A percentile compares a stretch with the other conserved stretches of the same genome.
Conservation (phyloP, 2,113 vertebrate genomes). For the Nycticryphes semicollaris region DNA sequence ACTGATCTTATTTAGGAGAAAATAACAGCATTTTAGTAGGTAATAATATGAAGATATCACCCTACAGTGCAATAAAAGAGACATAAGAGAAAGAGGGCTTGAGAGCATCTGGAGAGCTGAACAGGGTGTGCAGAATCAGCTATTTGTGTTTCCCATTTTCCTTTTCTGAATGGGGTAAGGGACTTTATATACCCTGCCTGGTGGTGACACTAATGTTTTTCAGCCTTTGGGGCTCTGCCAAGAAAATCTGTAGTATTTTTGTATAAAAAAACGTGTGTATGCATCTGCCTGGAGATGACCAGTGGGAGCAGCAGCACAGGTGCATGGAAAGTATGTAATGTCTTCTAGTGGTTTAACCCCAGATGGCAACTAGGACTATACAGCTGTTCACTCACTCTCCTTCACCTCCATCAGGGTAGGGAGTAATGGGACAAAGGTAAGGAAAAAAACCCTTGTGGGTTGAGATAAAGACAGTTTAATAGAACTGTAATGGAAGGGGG, state of each 20-base stretch:
- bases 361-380: too few species aligned
- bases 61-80: too few species aligned
- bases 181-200: neutral
- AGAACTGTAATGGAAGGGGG: too few species aligned
- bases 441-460: too few species aligned
- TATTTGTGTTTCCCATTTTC: neutral
- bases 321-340: neutral
- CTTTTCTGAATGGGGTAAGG: neutral
- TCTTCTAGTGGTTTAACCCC: too few species aligned
- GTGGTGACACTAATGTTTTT: neutral
- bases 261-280: neutral
- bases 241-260: neutral
- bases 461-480: too few species aligned
- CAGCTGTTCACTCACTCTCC: too few species aligned
- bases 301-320: neutral
- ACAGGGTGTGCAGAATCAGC: neutral
- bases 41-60: neutral
- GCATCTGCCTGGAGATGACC: neutral
- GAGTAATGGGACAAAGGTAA: too few species aligned
- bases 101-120: neutral
- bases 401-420: too few species aligned
- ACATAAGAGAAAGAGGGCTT: neutral
- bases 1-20: neutral
- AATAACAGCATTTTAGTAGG: neutral
- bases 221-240: neutral